Conservation (phyloP, 2,888 invertebrate genomes). For the Dyspetes luteomarginatus region DNA sequence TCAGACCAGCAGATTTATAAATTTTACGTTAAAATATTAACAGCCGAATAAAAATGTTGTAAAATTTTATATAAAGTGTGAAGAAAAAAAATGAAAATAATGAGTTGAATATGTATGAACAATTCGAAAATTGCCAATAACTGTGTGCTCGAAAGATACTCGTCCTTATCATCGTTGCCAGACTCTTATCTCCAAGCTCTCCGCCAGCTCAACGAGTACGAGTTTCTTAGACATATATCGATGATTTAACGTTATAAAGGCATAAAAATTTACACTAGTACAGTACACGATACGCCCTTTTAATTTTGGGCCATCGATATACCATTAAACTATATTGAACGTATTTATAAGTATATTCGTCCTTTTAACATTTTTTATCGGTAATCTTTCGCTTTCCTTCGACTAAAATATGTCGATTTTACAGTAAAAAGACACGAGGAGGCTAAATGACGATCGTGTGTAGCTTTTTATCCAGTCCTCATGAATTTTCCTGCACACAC, state of each 20-base stretch:
- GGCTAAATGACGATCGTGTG: too few relatives aligned
- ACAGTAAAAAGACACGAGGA: too few relatives aligned
- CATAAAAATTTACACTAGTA: too few relatives aligned
- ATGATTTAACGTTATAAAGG: too few relatives aligned
- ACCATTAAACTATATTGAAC: neutral
- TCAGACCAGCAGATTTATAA: too few relatives aligned
- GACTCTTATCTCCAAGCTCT: constrained; percentile 39
- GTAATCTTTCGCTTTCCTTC: constrained; percentile 13
- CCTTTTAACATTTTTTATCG: constrained; percentile 29
- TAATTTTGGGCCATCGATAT: neutral
- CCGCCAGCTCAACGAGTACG: neutral
- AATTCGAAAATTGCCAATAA: constrained; percentile 1
- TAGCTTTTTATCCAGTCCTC: too few relatives aligned
- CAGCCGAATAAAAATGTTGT: too few relatives aligned
- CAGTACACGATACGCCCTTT: too few relatives aligned
- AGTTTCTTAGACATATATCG: too few relatives aligned
- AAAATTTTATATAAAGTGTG: neutral
- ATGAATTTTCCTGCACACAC: too few relatives aligned
- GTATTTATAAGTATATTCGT: neutral
- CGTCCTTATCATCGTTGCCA: constrained; percentile 25
- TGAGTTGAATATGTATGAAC: neutral
- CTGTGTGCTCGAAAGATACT: neutral
- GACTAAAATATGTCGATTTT: too few relatives aligned
- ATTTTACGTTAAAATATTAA: too few relatives aligned
- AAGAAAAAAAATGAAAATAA: neutral